Evolutionary conservation across 1,140 invertebrate genomes (phyloP).

Genomic region (Ridgeia piscesae): DNA sequence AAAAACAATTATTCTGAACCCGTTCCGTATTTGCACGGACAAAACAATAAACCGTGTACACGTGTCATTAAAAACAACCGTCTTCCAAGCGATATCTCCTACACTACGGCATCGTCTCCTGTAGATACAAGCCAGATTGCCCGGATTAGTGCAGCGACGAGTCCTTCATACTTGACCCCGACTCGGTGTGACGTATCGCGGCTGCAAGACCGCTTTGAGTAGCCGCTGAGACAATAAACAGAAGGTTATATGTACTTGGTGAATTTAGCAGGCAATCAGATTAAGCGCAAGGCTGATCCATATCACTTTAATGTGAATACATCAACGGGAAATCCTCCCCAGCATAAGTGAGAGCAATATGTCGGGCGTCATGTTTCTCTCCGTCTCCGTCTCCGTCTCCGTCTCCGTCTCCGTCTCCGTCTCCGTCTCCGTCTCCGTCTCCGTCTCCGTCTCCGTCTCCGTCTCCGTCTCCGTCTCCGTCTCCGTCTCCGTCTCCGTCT

Average conservation of each 20-base stretch:
- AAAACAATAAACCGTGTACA: neutral
- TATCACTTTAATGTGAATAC: neutral
- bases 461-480: too few relatives aligned
- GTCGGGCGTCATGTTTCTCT: neutral
- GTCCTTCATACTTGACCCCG: neutral
- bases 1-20: too few relatives aligned
- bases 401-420: too few relatives aligned
- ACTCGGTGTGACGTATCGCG: neutral
- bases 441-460: too few relatives aligned
- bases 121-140: neutral
- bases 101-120: neutral
- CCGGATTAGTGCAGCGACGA: neutral
- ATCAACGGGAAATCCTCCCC: neutral
- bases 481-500: too few relatives aligned
- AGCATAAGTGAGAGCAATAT: neutral
- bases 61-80: neutral
- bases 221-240: neutral
- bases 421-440: too few relatives aligned
- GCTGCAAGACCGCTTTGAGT: neutral
- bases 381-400: too few relatives aligned
- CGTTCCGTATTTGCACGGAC: too few relatives aligned
- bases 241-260: neutral
- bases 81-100: neutral
- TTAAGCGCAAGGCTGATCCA: neutral
- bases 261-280: neutral